phyloP scores from a whole-genome alignment of 1,140 invertebrate species.

The Drosophila auraria region DNA sequence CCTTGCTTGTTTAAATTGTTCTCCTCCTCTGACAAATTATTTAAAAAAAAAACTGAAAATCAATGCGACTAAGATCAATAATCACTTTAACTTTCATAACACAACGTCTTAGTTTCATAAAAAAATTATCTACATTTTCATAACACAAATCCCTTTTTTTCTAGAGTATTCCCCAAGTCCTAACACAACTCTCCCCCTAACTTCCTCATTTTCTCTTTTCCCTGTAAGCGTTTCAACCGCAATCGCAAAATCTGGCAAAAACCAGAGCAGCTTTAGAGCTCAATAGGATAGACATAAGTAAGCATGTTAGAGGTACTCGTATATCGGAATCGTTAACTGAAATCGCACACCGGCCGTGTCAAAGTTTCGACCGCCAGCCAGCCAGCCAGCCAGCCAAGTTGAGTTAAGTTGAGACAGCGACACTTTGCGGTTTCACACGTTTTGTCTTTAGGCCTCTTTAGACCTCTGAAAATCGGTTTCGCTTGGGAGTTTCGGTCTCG shows the following conservation, averaged over 20 bases:
- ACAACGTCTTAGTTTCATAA: neutral
- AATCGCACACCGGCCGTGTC: slow-evolving; percentile 67
- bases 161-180: neutral
- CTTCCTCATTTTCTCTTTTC: slow-evolving; percentile 18
- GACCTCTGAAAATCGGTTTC: slow-evolving; percentile 45
- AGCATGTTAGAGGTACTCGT: neutral
- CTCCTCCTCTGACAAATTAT: too few species aligned
- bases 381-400: neutral
- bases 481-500: slow-evolving; percentile 18
- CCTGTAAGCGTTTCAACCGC: slow-evolving; percentile 68
- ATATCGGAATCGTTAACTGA: slow-evolving; percentile 50
- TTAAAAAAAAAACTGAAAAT: neutral
- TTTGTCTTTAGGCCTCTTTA: slow-evolving; percentile 34
- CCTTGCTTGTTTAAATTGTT: too few species aligned
- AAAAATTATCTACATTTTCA: too few species aligned
- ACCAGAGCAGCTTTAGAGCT: slow-evolving; percentile 37
- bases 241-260: slow-evolving; percentile 44
- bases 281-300: slow-evolving; percentile 1
- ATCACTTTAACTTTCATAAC: too few species aligned
- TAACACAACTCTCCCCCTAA: neutral
- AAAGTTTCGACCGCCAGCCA: slow-evolving; percentile 51
- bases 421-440: slow-evolving; percentile 81
- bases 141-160: too few species aligned
- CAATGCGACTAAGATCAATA: too few species aligned
- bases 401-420: slow-evolving; percentile 20